Evolutionary conservation across 2,888 invertebrate genomes (phyloP).

Genomic region (Noctuana brunneofusca): DNA sequence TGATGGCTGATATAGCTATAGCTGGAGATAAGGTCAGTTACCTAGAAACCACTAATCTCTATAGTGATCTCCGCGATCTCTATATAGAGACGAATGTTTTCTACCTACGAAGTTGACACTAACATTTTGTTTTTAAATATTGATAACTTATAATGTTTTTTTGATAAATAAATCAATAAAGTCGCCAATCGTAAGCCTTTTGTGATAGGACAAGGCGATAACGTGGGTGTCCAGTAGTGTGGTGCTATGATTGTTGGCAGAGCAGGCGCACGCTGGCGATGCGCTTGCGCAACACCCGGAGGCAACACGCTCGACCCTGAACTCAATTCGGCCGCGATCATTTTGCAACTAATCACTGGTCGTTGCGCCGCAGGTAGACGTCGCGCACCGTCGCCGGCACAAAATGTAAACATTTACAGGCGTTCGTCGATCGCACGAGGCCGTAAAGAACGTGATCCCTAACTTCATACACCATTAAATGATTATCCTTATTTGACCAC

Average conservation of each 20-base stretch:
- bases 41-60: not conserved
- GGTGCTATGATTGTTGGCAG: constrained; percentile 27
- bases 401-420: constrained; percentile 82
- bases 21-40: not conserved
- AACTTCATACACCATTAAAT: constrained; percentile 52
- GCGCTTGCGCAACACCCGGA: constrained; percentile 77
- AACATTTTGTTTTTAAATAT: not conserved
- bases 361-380: constrained; percentile 53
- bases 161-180: no score
- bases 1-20: no score
- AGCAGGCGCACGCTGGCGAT: constrained; percentile 47
- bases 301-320: constrained; percentile 77
- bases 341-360: constrained; percentile 80
- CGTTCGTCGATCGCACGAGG: constrained; percentile 71
- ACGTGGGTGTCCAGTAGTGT: constrained; percentile 3
- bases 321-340: constrained; percentile 77
- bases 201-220: not conserved
- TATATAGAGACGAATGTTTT: no score
- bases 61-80: no score
- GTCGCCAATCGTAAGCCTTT: not conserved
- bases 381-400: constrained; percentile 65
- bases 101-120: not conserved
- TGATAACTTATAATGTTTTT: no score
- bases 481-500: constrained; percentile 51
- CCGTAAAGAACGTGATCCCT: constrained; percentile 68